Percentiles rank a stretch among this genome's conserved stretches.
These are phyloP conservation scores for Pherbina coryleti DNA, from an alignment of 2,888 invertebrate species.

Conservation along the genomic window DNA sequence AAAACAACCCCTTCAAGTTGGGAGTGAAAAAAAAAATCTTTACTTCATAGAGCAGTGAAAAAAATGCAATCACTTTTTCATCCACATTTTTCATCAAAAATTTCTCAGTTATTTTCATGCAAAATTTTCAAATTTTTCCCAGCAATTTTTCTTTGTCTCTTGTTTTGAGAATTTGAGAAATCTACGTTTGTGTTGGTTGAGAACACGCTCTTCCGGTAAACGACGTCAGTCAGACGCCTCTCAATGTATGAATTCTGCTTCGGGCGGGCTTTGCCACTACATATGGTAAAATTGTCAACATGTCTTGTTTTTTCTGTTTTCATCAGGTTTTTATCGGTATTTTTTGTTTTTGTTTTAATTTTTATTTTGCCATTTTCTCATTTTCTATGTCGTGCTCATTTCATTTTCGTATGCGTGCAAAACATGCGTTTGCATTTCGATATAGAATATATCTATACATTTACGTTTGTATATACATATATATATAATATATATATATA, in stretches of 20 bases:
- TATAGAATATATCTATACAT: background rate
- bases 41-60: slow-evolving; percentile 13
- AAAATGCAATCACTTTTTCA: background rate
- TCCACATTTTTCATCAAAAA: slow-evolving; percentile 3
- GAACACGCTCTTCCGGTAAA: background rate
- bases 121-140: background rate
- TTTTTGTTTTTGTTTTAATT: slow-evolving; percentile 31
- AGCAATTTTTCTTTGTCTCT: slow-evolving; percentile 26
- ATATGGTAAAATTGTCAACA: slow-evolving; percentile 30
- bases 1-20: background rate
- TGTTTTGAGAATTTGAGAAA: slow-evolving; percentile 13
- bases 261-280: background rate
- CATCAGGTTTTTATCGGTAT: slow-evolving; percentile 25
- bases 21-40: background rate
- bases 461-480: slow-evolving; percentile 1
- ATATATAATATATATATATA: slow-evolving; percentile 1
- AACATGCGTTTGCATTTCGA: slow-evolving; percentile 16
- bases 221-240: background rate
- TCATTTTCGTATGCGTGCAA: background rate
- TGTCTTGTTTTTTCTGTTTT: slow-evolving; percentile 21
- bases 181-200: background rate
- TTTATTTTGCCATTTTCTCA: slow-evolving; percentile 21
- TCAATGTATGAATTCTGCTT: background rate
- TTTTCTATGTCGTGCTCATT: slow-evolving; percentile 14
- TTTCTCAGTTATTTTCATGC: slow-evolving; percentile 2